Evolutionary conservation across 2,113 vertebrate genomes (phyloP).

Genomic region (Sapajus apella): DNA sequence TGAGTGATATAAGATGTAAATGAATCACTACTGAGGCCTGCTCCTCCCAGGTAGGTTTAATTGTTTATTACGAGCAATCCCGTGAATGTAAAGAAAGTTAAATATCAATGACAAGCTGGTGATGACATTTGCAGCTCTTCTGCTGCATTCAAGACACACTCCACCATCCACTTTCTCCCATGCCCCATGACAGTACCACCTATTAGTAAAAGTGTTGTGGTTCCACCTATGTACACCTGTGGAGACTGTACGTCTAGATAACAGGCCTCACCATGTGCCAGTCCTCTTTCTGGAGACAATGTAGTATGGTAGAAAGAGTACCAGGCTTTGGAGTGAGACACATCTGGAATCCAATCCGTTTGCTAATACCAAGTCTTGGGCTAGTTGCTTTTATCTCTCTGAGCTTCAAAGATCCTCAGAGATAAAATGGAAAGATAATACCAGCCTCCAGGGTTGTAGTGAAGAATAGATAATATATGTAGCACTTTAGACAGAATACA

Average conservation of each 20-base stretch:
- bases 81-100: neutral
- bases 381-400: neutral
- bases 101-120: neutral
- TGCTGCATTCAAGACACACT: neutral
- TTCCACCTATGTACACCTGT: neutral
- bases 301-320: neutral
- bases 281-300: neutral
- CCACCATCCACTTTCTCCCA: neutral
- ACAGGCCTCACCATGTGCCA: neutral
- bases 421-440: neutral
- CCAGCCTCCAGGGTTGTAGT: neutral
- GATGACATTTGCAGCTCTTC: neutral
- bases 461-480: neutral
- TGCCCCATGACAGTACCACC: neutral
- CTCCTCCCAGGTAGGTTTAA: neutral
- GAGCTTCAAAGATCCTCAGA: neutral
- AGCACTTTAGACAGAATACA: neutral
- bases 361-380: neutral
- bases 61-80: neutral
- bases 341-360: neutral
- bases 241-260: fast-evolving
- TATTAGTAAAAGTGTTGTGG: neutral
- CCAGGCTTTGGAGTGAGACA: neutral
- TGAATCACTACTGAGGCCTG: neutral
- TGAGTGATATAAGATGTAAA: neutral